phyloP scores from a whole-genome alignment of 2,797 vertebrate genomes.

The Sebastes wilsoni region DNA sequence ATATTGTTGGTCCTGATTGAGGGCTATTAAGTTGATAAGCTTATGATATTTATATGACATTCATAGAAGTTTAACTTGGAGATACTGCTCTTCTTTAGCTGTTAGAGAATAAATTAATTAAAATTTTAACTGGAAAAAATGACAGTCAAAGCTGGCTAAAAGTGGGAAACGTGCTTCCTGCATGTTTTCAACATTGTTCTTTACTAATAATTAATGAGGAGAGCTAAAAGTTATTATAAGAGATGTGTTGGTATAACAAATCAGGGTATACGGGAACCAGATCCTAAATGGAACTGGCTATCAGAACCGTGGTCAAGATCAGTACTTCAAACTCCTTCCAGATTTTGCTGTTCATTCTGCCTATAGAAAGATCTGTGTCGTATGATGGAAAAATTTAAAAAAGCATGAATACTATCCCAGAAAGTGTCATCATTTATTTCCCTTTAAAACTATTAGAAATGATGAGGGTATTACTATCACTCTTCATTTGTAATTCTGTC shows the following conservation, averaged over 20 bases:
- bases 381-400: not conserved
- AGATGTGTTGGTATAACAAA: not conserved
- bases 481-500: not conserved
- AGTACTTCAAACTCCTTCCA: not conserved
- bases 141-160: too few species aligned
- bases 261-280: rapidly evolving
- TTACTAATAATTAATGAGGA: not conserved
- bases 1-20: too few species aligned
- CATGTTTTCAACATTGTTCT: too few species aligned
- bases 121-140: too few species aligned
- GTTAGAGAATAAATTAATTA: too few species aligned
- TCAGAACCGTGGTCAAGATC: not conserved
- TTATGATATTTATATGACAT: not conserved
- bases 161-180: rapidly evolving
- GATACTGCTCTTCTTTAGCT: too few species aligned
- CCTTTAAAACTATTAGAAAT: not conserved
- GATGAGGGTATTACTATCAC: not conserved
- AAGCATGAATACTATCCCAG: not conserved
- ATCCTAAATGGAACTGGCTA: not conserved
- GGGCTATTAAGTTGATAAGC: rapidly evolving
- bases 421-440: not conserved
- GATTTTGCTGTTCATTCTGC: not conserved
- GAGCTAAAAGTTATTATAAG: not conserved
- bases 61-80: too few species aligned
- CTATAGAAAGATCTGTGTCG: not conserved